Base-by-base conservation (phyloP, 2,113 vertebrate genomes). In the Garra rufa region DNA sequence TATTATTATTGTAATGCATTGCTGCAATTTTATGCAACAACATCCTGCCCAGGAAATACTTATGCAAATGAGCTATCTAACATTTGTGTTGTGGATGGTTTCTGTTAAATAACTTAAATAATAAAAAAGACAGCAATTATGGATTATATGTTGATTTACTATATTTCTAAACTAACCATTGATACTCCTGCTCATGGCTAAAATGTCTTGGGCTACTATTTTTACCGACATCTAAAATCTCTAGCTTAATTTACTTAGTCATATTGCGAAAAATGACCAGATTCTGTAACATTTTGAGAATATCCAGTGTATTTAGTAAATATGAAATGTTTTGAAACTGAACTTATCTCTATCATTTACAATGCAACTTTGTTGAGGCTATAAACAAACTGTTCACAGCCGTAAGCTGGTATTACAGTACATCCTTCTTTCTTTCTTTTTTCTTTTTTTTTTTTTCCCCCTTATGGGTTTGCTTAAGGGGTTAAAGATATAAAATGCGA, bases 351-450 rank as follows among this genome's bases (percentile, higher is more conserved):
- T 28, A 24, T 34, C 46, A 34, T 34, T 21, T 52, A 57, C 50
- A 57, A 76, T 57, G 50, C 48, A 41, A 38, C 75, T 57, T 76
- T 76, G 75, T 77, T 77, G 74, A 76, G 48, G 50, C 30, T 59
- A 59, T 57, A 57, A 77, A 77, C 50, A 76, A 21, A 38, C 28
- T 13, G 50, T 21, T 77, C 28, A 14, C 19, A 50, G 17, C 26
- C 6, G 5, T 13, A 34, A 19, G 34, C 9, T 41, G 48, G 1
- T 76, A 55, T 76, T 38, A 76, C 48, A 30, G n/a, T n/a, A n/a
- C n/a, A n/a, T n/a, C n/a, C n/a, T n/a, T n/a, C n/a, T n/a, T n/a
- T n/a, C n/a, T n/a, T 28, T 14, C 61, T 8, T 9, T 17, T 76
- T 6, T 14, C 4, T 59, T 41, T 9, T 1, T 21, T 3, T 21